Conservation (phyloP, 1,140 invertebrate genomes). For the Lepidotrigona ventralis region DNA sequence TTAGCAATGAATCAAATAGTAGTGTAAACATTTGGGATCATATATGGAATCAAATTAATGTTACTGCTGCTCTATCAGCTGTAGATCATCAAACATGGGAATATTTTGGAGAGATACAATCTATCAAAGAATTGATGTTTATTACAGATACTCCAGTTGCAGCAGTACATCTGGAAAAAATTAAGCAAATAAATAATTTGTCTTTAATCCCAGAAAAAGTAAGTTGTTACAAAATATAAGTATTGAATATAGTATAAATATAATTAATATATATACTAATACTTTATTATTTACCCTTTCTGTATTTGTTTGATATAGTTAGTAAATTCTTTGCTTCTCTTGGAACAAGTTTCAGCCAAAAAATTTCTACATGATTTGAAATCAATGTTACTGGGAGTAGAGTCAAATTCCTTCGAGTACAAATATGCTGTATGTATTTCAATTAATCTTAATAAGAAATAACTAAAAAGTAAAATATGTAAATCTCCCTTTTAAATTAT, state of each 20-base stretch:
- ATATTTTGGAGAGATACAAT: slow-evolving; percentile 66
- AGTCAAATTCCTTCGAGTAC: slow-evolving; percentile 77
- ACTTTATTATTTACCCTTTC: neutral
- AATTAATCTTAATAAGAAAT: neutral
- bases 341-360: slow-evolving; percentile 64
- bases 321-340: slow-evolving; percentile 48
- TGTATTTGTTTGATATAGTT: slow-evolving; percentile 37
- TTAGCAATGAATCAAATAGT: slow-evolving; percentile 27
- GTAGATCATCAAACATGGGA: slow-evolving; percentile 74
- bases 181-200: slow-evolving; percentile 61
- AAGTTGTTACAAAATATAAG: neutral
- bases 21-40: slow-evolving; percentile 23
- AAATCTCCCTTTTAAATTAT: neutral
- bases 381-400: slow-evolving; percentile 77
- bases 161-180: slow-evolving; percentile 69
- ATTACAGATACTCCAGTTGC: slow-evolving; percentile 67
- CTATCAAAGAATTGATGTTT: slow-evolving; percentile 68
- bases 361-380: slow-evolving; percentile 76
- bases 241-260: neutral
- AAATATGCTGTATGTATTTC: slow-evolving; percentile 58
- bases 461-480: neutral
- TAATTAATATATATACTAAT: neutral
- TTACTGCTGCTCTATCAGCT: neutral
- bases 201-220: slow-evolving; percentile 59
- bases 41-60: slow-evolving; percentile 12